Evolutionary conservation across 2,888 invertebrate species (phyloP).

Genomic region (Drosophila nigricruria): DNA sequence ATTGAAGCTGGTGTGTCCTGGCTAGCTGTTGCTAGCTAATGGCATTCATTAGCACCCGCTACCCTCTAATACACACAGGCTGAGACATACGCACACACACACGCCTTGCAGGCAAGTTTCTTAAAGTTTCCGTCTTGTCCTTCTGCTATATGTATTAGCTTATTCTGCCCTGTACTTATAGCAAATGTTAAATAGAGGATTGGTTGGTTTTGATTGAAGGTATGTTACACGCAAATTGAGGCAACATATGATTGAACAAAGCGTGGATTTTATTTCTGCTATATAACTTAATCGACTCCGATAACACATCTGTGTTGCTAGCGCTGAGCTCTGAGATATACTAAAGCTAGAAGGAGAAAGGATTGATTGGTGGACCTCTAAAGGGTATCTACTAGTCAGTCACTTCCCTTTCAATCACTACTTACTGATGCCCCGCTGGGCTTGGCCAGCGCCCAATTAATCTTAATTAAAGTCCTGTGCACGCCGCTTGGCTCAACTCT

Average conservation of each 20-base stretch:
- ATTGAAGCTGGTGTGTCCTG: conserved; percentile 50
- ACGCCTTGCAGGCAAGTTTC: conserved; percentile 28
- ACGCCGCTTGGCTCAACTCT: conserved; percentile 27
- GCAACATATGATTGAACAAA: neutral
- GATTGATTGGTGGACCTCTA: no score
- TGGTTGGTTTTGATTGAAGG: neutral
- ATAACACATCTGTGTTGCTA: no score
- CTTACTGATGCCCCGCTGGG: conserved; percentile 11
- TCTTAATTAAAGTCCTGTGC: conserved; percentile 72
- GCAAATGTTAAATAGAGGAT: neutral
- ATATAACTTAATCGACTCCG: no score
- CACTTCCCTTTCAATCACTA: neutral
- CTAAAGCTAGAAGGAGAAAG: no score
- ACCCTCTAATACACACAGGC: conserved; percentile 9
- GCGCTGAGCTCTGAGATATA: no score
- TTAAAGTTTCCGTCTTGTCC: conserved; percentile 38
- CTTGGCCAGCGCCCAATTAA: conserved; percentile 66
- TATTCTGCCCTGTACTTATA: conserved; percentile 5
- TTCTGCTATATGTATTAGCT: neutral
- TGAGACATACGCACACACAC: conserved; percentile 15
- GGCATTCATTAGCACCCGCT: conserved; percentile 60
- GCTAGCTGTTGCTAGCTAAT: conserved; percentile 42
- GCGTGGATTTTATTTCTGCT: neutral
- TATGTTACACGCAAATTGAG: neutral
- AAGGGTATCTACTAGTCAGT: neutral